Evolutionary conservation across 2,113 vertebrate species (phyloP).

Genomic region (Anhinga rufa): DNA sequence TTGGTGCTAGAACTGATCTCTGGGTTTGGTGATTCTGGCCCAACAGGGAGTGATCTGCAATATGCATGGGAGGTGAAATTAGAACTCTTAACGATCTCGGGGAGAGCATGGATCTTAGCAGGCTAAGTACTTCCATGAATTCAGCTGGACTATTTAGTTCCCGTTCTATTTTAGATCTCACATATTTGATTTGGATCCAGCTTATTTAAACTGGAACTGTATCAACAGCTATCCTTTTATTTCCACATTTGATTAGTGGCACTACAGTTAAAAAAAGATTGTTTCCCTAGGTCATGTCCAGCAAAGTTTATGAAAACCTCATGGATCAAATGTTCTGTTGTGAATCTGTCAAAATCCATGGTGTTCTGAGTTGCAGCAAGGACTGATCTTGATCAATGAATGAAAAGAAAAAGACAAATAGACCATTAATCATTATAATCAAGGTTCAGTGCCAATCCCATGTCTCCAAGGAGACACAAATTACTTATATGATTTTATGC

Average conservation of each 20-base stretch:
- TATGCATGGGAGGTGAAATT: neutral
- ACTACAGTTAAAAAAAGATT: neutral
- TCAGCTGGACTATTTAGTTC: neutral
- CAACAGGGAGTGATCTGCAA: neutral
- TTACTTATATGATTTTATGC: neutral
- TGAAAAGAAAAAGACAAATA: neutral
- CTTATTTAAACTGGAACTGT: neutral
- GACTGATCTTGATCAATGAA: neutral
- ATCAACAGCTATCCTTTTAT: neutral
- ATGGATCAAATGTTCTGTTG: neutral
- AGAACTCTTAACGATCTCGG: neutral
- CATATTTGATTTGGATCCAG: neutral
- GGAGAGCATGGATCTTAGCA: neutral
- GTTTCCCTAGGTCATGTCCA: neutral
- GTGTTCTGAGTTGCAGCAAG: neutral
- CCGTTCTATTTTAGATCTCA: neutral
- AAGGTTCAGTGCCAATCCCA: neutral
- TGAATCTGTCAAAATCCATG: neutral
- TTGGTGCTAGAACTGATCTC: neutral
- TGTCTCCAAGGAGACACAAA: neutral
- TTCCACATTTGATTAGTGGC: neutral
- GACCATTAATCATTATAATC: neutral
- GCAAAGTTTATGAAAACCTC: neutral
- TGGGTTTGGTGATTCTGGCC: neutral
- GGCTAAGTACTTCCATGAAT: neutral